These are phyloP conservation scores for Pseudocheirus occidentalis DNA, from an alignment of 2,797 vertebrate species.

Conservation along the genomic window DNA sequence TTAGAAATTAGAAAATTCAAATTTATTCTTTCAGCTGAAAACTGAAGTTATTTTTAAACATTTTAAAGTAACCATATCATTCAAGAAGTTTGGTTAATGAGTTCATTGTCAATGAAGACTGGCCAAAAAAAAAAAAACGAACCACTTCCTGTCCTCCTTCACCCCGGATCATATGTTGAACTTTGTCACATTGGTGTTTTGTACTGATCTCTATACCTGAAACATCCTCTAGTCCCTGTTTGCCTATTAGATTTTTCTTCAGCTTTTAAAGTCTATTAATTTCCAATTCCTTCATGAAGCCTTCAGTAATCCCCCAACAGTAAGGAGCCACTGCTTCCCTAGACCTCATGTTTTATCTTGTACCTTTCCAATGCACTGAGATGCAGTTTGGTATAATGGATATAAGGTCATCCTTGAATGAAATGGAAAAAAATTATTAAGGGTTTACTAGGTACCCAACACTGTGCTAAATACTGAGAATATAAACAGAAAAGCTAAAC, in stretches of 20 bases:
- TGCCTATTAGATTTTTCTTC: background rate
- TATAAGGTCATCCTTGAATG: background rate
- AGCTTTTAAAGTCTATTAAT: background rate
- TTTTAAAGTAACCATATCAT: constrained; percentile 52
- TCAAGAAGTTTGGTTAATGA: constrained; percentile 23
- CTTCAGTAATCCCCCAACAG: background rate
- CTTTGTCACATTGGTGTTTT: background rate
- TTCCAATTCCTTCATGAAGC: background rate
- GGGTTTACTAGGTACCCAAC: background rate
- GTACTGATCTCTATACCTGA: background rate
- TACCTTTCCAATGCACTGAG: background rate
- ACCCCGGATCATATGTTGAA: background rate
- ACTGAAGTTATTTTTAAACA: constrained; percentile 50
- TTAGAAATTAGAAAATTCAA: constrained; percentile 48
- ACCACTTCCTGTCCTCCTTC: background rate
- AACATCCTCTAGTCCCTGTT: background rate
- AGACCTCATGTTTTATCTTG: background rate
- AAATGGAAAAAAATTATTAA: background rate
- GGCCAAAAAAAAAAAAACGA: background rate
- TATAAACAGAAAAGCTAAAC: background rate
- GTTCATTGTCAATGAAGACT: background rate
- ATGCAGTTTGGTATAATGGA: background rate
- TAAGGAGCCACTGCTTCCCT: background rate
- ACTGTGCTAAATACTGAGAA: background rate
- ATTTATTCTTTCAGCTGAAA: constrained; percentile 60